Base-by-base conservation (phyloP, 2,888 invertebrate species). In the Temnothorax ravouxi region DNA sequence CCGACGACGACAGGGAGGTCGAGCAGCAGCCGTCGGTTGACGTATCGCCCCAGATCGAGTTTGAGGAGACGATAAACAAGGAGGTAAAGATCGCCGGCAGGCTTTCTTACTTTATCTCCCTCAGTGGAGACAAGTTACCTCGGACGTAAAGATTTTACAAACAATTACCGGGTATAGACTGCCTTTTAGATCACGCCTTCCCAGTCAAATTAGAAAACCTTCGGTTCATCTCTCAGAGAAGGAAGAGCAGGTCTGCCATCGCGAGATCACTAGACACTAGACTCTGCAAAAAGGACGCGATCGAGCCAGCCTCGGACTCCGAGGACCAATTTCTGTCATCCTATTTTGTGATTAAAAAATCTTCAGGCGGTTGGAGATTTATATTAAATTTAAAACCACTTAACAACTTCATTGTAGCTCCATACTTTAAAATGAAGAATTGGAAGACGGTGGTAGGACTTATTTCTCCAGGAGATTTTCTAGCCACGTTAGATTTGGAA, bases 231-330 rank as follows among this genome's bases (percentile, higher is more conserved):
- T 29, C 0, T 15, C 29, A 2, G 1, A 15, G 3, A 2, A 5
- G 3, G 15, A 29, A 5, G 25, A 29, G 0, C 4, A 4, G 2
- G 5, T 4, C 11, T 56, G 25, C 21, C 15, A 8, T 8, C 9
- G 2, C 0, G 9, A 52, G 6, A 52, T 52, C n/a, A 1, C 3
- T 2, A 52, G 52, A 0, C n/a, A 1, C 3, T 2, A 52, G 52
- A 0, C n/a, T 52, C 2, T 1, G 21, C 3, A 2, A 9, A 0
- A n/a, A 8, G 8, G n/a, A n/a, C 0, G n/a, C n/a, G 2, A 52
- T 52, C 2, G 52, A n/a, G n/a, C 18, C 8, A 0, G 21, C 2
- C 0, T 2, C 52, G 8, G 52, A 52, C 0, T 50, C 4, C 6
- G 50, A 50, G 1, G 50, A 18, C 1, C 50, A 50, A 50, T 25